These are phyloP conservation scores for Lepetodrilus schrolli DNA, from an alignment of 2,888 invertebrate genomes.

Conservation along the genomic window DNA sequence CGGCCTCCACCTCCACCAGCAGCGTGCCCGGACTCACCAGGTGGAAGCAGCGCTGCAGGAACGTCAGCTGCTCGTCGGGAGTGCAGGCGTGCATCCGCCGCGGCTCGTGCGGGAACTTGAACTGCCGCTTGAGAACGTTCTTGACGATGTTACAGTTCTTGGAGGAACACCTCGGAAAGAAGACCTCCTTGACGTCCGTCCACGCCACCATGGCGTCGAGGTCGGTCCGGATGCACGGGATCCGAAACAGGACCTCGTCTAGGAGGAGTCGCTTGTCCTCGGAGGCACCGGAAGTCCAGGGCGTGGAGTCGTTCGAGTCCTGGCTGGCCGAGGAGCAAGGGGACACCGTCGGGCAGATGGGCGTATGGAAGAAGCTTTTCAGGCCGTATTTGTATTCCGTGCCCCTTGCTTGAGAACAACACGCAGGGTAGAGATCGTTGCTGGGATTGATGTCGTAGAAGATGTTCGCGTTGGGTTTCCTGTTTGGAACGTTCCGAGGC, in stretches of 20 bases:
- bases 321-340: neutral
- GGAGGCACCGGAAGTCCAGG: neutral
- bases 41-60: constrained; percentile 47
- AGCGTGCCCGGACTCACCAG: constrained; percentile 51
- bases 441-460: too few relatives aligned
- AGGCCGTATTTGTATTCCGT: too few relatives aligned
- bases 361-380: neutral
- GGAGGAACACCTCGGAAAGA: constrained; percentile 51
- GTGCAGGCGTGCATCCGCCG: constrained; percentile 47
- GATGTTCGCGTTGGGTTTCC: too few relatives aligned
- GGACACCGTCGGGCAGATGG: neutral
- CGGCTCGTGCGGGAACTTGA: constrained; percentile 44
- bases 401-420: too few relatives aligned
- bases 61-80: constrained; percentile 47
- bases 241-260: neutral
- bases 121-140: constrained; percentile 43
- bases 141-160: constrained; percentile 49
- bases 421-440: too few relatives aligned
- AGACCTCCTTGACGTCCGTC: constrained; percentile 53
- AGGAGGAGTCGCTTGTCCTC: neutral
- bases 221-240: constrained; percentile 41
- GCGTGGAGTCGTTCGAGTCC: neutral
- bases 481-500: too few relatives aligned
- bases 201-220: constrained; percentile 47
- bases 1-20: constrained; percentile 44